Evolutionary conservation across 2,797 vertebrate species (phyloP).

Genomic region (Enteromius trimaculatus): DNA sequence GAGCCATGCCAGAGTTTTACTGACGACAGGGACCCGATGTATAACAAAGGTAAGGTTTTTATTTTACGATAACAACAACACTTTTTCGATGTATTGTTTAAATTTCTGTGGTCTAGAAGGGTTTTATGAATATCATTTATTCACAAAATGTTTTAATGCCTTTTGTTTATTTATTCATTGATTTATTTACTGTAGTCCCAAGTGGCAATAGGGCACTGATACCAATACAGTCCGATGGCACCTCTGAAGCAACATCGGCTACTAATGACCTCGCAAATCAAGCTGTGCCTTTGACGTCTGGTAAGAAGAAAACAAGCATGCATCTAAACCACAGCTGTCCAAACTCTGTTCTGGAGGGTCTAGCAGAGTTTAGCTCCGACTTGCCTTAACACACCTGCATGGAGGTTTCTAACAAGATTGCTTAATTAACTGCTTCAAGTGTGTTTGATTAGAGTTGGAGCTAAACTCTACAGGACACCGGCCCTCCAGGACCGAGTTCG

Average conservation of each 20-base stretch:
- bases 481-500: too few relatives aligned
- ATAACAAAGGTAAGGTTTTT: constrained; percentile 31
- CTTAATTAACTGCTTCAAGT: too few relatives aligned
- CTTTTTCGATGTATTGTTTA: not conserved
- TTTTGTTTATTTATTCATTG: not conserved
- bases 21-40: not conserved
- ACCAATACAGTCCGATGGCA: constrained; percentile 31
- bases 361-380: too few relatives aligned
- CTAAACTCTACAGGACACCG: too few relatives aligned
- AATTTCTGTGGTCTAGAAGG: not conserved
- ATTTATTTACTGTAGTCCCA: constrained; percentile 13
- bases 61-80: not conserved
- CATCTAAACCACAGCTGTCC: not conserved
- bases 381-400: too few relatives aligned
- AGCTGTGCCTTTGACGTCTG: constrained; percentile 70
- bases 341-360: too few relatives aligned
- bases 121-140: not conserved
- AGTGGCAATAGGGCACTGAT: not conserved
- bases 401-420: too few relatives aligned
- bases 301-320: constrained; percentile 20
- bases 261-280: not conserved
- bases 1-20: constrained; percentile 81
- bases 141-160: not conserved
- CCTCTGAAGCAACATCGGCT: constrained; percentile 59
- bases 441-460: too few relatives aligned